A percentile compares a stretch with the other conserved stretches of the same genome.
Evolutionary conservation across 2,888 invertebrate species (phyloP).

Genomic region (Elysia crispata): DNA sequence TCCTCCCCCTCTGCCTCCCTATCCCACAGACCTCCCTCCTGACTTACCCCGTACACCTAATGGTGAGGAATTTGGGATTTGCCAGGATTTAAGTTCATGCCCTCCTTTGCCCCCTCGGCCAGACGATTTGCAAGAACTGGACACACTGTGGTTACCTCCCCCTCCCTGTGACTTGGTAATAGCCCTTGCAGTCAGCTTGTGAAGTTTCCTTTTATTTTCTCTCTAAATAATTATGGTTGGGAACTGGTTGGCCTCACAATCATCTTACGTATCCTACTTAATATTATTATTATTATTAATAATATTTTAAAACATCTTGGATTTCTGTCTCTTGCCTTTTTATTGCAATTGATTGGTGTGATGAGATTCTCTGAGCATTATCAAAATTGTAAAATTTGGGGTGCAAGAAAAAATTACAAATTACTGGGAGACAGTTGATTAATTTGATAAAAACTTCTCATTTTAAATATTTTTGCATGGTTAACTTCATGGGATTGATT

Average conservation of each 20-base stretch:
- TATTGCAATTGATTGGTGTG: slow-evolving; percentile 20
- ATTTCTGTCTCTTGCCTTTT: neutral
- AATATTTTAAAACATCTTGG: too few relatives aligned
- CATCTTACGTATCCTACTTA: neutral
- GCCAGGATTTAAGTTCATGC: neutral
- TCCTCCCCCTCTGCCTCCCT: slow-evolving; percentile 10
- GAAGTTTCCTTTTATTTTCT: neutral
- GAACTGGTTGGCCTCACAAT: neutral
- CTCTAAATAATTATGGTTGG: neutral
- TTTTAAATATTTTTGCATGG: too few relatives aligned
- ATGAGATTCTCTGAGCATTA: slow-evolving; percentile 25
- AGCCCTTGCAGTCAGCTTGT: neutral
- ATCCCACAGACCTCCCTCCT: slow-evolving; percentile 1
- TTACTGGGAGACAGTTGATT: neutral
- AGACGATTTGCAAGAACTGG: neutral
- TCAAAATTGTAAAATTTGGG: neutral
- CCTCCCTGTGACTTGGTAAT: neutral
- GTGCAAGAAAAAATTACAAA: neutral
- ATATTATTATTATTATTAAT: too few relatives aligned
- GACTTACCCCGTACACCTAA: neutral
- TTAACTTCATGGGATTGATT: too few relatives aligned
- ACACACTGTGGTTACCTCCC: neutral
- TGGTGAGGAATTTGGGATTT: neutral
- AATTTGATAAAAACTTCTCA: too few relatives aligned
- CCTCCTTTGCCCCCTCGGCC: slow-evolving; percentile 11